Conservation (phyloP, 1,140 invertebrate species). For the Cheumatopsyche charites region DNA sequence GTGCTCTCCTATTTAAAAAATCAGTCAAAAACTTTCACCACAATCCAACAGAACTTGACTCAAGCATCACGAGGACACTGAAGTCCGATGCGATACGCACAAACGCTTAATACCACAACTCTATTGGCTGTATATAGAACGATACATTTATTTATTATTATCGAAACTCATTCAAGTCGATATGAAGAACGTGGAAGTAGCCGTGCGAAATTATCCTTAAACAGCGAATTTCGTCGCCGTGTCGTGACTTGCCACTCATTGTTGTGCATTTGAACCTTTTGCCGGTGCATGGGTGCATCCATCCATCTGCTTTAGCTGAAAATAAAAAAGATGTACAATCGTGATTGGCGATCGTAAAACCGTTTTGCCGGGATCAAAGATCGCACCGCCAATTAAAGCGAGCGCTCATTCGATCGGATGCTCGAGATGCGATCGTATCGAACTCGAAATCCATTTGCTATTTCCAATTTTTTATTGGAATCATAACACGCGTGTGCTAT, state of each 20-base stretch:
- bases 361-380: constrained; percentile 18
- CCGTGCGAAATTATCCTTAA: not conserved
- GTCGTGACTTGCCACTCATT: constrained; percentile 29
- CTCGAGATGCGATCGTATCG: not conserved
- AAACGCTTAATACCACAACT: too few species aligned
- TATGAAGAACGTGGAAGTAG: not conserved
- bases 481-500: too few species aligned
- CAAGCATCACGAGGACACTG: too few species aligned
- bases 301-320: not conserved
- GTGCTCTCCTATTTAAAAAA: too few species aligned
- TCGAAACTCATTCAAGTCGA: too few species aligned
- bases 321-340: constrained; percentile 9
- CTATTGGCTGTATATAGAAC: too few species aligned
- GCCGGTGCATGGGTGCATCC: constrained; percentile 1
- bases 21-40: too few species aligned
- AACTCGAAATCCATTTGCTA: not conserved
- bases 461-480: not conserved
- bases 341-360: constrained; percentile 20
- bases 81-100: too few species aligned
- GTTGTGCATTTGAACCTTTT: not conserved
- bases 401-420: not conserved
- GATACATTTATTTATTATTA: too few species aligned
- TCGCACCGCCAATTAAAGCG: constrained; percentile 15
- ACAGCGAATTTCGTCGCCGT: not conserved
- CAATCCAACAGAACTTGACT: too few species aligned